Evolutionary conservation across 2,113 vertebrate genomes (phyloP), one percentile per base, ranked within the genome.

Genomic region (Sturnira hondurensis): DNA sequence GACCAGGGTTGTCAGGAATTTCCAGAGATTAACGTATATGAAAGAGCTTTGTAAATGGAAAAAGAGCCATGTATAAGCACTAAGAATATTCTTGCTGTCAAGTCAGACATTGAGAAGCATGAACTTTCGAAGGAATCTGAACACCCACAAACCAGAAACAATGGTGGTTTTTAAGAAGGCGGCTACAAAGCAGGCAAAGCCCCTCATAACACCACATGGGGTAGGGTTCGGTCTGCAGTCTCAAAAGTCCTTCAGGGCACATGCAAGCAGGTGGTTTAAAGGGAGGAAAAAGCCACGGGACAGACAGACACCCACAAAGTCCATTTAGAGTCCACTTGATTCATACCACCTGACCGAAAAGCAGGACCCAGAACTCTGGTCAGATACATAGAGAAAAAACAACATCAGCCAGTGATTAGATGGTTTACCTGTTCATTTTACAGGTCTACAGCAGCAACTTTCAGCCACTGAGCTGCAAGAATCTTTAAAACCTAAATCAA

Each of bases 51-150:
- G 52, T 73, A 95, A 95, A 92, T 20, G 73, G 28, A 24, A 91
- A 91, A 86, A 95, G 68, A 81, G 8, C 41, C 86, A 89, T 24
- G 33, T 65, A 73, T 81, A 95, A 95, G 80, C 56, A 58, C 56
- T 63, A 86, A 88, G 77, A 89, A 73, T 63, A 94, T 70, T 83
- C 95, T 5, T 95, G 61, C 94, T 95, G 86, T 70, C 31, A 22
- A 94, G 73, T 86, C 74, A 63, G 82, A 97, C 78, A 96, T 5
- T 76, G 82, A 93, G 68, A 97, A 54, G 83, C 82, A 89, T 89
- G 93, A 97, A 98, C 94, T 97, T 97, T 96, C 80, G 84, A 96
- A 97, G 89, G 94, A 96, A 93, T 85, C 9, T 76, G 45, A 92
- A 92, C 28, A 92, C 95, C 47, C 96, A 95, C 92, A 74, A 74